Conservation (phyloP, 1,140 invertebrate genomes). For the Apocrypta bakeri region DNA sequence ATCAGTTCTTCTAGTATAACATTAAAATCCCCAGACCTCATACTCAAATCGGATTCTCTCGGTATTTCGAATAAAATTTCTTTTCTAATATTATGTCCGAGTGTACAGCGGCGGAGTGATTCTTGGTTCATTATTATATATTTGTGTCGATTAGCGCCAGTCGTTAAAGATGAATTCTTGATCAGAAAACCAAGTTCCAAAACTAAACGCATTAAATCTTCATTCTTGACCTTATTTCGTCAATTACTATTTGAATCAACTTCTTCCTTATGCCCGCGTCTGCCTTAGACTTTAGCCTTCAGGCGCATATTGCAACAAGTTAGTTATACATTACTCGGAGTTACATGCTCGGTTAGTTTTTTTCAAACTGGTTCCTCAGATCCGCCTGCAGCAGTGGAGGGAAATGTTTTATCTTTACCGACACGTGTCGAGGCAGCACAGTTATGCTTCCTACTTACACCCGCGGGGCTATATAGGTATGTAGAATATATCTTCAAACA, state of each 20-base stretch:
- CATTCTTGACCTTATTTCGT: conserved; percentile 2
- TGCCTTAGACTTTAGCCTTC: neutral
- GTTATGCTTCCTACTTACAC: neutral
- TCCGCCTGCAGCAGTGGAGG: neutral
- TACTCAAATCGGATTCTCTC: too few relatives aligned
- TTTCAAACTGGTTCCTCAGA: conserved; percentile 34
- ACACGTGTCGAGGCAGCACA: neutral
- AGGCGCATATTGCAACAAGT: neutral
- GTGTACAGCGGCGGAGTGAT: too few relatives aligned
- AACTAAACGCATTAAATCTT: neutral
- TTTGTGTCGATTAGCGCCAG: neutral
- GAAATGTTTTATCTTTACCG: neutral
- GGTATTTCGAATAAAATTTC: too few relatives aligned
- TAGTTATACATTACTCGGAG: neutral
- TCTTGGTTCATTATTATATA: too few relatives aligned
- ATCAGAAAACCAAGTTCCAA: neutral
- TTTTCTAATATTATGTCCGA: too few relatives aligned
- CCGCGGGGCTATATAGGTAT: too few relatives aligned
- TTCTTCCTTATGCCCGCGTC: neutral
- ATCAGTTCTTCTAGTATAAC: too few relatives aligned
- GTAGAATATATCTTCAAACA: neutral
- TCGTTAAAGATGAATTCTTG: neutral
- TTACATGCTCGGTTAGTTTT: neutral
- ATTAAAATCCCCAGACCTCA: too few relatives aligned
- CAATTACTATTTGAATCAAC: too few relatives aligned